These are phyloP conservation scores for Gymnoscelis rufifasciata DNA, from an alignment of 2,888 invertebrate species.

Conservation along the genomic window DNA sequence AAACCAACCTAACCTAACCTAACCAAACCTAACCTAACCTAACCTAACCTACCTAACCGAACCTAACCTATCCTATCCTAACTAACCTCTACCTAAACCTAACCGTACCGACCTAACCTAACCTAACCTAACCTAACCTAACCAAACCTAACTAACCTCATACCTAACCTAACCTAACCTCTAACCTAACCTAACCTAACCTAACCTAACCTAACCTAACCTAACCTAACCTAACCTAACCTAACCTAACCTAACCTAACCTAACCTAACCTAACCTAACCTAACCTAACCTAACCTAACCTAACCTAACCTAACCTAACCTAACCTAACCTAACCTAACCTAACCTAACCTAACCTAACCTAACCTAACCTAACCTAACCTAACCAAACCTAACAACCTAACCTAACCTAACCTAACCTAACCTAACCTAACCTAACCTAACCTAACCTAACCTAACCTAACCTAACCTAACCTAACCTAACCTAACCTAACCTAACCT, in stretches of 20 bases:
- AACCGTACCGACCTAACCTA: constrained; percentile 11
- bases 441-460: constrained; percentile 16
- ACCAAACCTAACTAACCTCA: constrained; percentile 23
- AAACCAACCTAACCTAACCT: constrained; percentile 23
- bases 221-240: constrained; percentile 27
- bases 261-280: constrained; percentile 22
- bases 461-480: constrained; percentile 18
- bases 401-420: constrained; percentile 17
- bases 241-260: constrained; percentile 24
- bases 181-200: constrained; percentile 22
- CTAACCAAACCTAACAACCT: constrained; percentile 19
- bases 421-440: constrained; percentile 19
- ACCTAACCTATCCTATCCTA: too few relatives aligned
- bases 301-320: constrained; percentile 19
- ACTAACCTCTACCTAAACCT: too few relatives aligned
- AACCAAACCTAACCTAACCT: constrained; percentile 16
- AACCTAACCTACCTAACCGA: too few relatives aligned
- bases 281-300: constrained; percentile 21
- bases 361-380: constrained; percentile 15
- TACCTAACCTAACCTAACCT: too few relatives aligned
- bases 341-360: constrained; percentile 18
- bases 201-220: constrained; percentile 21
- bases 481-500: constrained; percentile 22
- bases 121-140: constrained; percentile 23
- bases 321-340: constrained; percentile 18